A percentile compares a stretch with the other conserved stretches of the same genome.
Conservation (phyloP, 2,113 vertebrate species). For the Lanius ludovicianus region DNA sequence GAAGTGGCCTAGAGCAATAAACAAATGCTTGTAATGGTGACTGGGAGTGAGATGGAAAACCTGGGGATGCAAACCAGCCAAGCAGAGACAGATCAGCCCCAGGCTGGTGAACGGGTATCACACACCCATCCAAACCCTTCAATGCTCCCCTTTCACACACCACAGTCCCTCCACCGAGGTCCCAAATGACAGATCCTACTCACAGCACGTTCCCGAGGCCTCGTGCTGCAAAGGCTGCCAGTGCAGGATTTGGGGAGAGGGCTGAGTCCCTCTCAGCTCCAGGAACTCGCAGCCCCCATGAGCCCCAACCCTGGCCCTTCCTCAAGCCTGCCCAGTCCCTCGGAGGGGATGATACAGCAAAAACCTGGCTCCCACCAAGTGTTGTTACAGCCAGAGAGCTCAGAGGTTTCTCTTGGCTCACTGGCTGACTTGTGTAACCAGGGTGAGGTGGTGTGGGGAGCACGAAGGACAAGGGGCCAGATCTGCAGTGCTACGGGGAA, state of each 20-base stretch:
- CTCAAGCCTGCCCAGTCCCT: background rate
- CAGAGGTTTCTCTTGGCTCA: constrained; percentile 34
- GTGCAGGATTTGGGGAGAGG: background rate
- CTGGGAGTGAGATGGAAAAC: background rate
- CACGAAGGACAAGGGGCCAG: background rate
- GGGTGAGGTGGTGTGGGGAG: constrained; percentile 40
- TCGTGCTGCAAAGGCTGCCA: background rate
- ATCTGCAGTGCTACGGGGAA: background rate
- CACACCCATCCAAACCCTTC: fast-evolving
- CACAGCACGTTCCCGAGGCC: fast-evolving
- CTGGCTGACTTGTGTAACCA: constrained; percentile 30
- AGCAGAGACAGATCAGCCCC: background rate
- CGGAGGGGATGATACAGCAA: background rate
- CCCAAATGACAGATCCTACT: background rate
- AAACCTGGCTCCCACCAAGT: constrained; percentile 4
- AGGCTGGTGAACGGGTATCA: fast-evolving
- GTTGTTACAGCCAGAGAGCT: background rate
- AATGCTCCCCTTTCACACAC: background rate
- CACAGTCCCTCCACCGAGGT: fast-evolving
- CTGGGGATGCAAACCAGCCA: background rate
- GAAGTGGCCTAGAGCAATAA: background rate
- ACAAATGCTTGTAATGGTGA: background rate
- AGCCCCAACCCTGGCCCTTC: background rate
- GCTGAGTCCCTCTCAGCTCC: background rate
- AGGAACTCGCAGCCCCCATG: background rate